Evolutionary conservation across 1,140 invertebrate species (phyloP), one percentile per base, ranked within the genome.

Genomic region (Brachionus sp.): DNA sequence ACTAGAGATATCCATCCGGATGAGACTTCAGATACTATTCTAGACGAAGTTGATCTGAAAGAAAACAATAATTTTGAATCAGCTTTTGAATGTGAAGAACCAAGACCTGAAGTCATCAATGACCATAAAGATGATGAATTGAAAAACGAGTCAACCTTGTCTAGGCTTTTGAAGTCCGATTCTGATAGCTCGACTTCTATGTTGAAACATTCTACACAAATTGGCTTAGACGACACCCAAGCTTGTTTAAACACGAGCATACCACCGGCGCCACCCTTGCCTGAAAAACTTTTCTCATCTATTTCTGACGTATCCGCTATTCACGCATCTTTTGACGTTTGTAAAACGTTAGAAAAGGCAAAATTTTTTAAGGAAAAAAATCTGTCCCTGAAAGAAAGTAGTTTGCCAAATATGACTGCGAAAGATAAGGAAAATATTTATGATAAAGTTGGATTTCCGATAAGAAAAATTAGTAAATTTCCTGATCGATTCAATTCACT

Each of bases 131-230:
- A 10, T 23, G 35, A 70, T 5, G 33, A 39, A 12, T 23, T 39
- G 37, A 70, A 19, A 19, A 16, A 70, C 16, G 66, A 70, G 35
- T 46, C 70, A 7, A 75, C 70, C 2, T 33, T 75, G 19, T 75
- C 70, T 6, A 9, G 42, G 25, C 25, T 75, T 23, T 13, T 75
- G 2, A 75, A 70, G 3, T 70, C 66, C 29, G 66, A 70, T 70
- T 70, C 66, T 5, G 66, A 70, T 39, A 70, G 66, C 37, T 70
- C 66, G 6, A 70, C n/a, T 16, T 39, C 33, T 19, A 4, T 39
- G 9, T 46, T 75, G n/a, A 75, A 75, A 23, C 70, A 75, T 13
- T 75, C 70, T 2, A 75, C 70, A 12, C 70, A 75, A n/a, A 46
- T 75, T 25, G 39, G 70, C 1, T 16, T 75, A 23, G 23, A 46